phyloP scores from a whole-genome alignment of 2,113 vertebrate genomes.

The Osmerus mordax region DNA sequence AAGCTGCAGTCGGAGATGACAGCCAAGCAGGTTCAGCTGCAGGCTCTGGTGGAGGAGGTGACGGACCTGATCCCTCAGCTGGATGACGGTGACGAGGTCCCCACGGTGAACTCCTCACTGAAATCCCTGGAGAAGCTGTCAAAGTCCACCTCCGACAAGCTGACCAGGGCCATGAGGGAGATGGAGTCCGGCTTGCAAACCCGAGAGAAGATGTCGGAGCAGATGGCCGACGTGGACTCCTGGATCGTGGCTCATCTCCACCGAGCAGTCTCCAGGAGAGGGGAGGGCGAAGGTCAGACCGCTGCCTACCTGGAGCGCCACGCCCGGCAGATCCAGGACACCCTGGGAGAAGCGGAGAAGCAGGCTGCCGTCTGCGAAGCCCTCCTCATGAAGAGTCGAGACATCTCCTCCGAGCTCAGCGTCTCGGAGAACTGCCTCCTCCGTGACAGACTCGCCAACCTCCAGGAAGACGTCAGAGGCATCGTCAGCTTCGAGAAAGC shows the following conservation, averaged over 20 bases:
- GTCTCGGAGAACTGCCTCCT: slow-evolving; percentile 79
- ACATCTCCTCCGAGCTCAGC: slow-evolving; percentile 72
- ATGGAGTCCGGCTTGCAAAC: slow-evolving; percentile 79
- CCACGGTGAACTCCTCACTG: slow-evolving; percentile 68
- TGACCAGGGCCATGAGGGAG: slow-evolving; percentile 70
- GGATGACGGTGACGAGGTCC: slow-evolving; percentile 67
- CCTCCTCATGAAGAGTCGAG: slow-evolving; percentile 69
- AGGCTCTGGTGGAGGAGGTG: slow-evolving; percentile 69
- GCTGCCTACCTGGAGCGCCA: slow-evolving; percentile 63
- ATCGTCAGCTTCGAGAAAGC: slow-evolving; percentile 68
- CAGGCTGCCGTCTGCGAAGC: slow-evolving; percentile 67
- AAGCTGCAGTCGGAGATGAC: slow-evolving; percentile 71
- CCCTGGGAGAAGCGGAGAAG: slow-evolving; percentile 69
- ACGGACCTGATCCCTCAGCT: slow-evolving; percentile 63
- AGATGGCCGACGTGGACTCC: slow-evolving; percentile 75
- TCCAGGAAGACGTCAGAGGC: slow-evolving; percentile 73
- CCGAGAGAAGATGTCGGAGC: slow-evolving; percentile 74
- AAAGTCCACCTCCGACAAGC: slow-evolving; percentile 72
- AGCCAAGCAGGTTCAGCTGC: slow-evolving; percentile 70
- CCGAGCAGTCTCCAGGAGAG: slow-evolving; percentile 43
- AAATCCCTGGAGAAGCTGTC: slow-evolving; percentile 73
- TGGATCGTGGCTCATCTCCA: slow-evolving; percentile 66
- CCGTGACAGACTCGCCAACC: slow-evolving; percentile 71
- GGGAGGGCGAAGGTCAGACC: slow-evolving; percentile 31
- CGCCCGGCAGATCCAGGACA: slow-evolving; percentile 62